Evolutionary conservation across 2,888 invertebrate genomes (phyloP).

Genomic region (Netelia inedita): DNA sequence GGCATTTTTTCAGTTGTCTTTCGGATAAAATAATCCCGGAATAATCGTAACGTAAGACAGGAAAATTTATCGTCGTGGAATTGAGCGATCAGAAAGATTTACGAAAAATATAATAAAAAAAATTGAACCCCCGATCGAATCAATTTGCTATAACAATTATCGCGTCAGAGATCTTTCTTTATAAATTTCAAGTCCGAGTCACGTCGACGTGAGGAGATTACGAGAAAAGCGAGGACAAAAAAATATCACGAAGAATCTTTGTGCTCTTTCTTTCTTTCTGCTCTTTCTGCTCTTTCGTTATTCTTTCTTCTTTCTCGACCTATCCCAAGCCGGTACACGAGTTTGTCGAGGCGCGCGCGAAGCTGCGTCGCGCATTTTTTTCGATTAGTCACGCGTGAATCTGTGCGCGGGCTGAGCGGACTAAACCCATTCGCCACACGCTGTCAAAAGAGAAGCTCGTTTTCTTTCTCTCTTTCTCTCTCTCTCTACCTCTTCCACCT

Average conservation of each 20-base stretch:
- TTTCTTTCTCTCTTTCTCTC: slow-evolving; percentile 31
- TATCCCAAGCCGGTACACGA: slow-evolving; percentile 75
- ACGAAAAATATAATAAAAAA: not conserved
- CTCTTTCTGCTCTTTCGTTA: not conserved
- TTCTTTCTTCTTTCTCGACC: slow-evolving; percentile 69
- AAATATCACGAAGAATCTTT: no score
- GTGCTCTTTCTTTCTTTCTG: not conserved
- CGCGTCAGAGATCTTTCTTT: slow-evolving; percentile 14
- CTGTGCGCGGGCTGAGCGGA: slow-evolving; percentile 54
- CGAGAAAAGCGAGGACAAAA: not conserved
- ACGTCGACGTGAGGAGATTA: slow-evolving; percentile 11
- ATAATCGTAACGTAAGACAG: not conserved
- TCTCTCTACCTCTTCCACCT: slow-evolving; percentile 34
- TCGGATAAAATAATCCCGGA: not conserved
- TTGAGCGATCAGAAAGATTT: not conserved
- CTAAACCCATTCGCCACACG: slow-evolving; percentile 77
- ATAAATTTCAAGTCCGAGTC: not conserved
- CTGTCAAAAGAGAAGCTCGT: slow-evolving; percentile 72
- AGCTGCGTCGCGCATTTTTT: slow-evolving; percentile 50
- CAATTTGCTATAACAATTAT: slow-evolving; percentile 47
- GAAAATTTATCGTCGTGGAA: not conserved
- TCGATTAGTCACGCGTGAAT: slow-evolving; percentile 77
- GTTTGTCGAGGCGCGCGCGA: slow-evolving; percentile 55
- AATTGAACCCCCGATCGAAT: slow-evolving; percentile 34
- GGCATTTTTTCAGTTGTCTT: not conserved